A percentile compares a stretch with the other conserved stretches of the same genome.
Evolutionary conservation across 2,888 invertebrate genomes (phyloP).

Genomic region (Zaprionus bogoriensis): DNA sequence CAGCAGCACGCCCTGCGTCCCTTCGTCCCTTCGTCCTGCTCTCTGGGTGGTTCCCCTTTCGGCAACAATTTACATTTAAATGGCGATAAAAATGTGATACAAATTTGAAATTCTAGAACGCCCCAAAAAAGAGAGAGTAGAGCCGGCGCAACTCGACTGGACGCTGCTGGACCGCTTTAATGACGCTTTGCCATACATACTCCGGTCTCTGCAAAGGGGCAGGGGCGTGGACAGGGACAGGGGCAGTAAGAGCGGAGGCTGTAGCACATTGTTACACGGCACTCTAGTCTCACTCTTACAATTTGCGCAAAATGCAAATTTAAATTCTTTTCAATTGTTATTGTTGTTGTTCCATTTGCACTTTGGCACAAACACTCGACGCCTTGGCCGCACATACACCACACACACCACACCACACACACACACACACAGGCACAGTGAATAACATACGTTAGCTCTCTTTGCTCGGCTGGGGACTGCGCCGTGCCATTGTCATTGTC

Average conservation of each 20-base stretch:
- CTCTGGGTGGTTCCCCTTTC: constrained; percentile 39
- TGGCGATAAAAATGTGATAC: constrained; percentile 77
- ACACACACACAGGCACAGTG: constrained; percentile 29
- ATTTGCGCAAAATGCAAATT: constrained; percentile 79
- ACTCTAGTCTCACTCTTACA: constrained; percentile 35
- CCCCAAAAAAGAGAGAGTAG: constrained; percentile 13
- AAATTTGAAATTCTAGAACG: constrained; percentile 72
- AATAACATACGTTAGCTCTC: constrained; percentile 68
- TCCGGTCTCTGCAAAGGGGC: not conserved
- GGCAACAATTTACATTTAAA: constrained; percentile 72
- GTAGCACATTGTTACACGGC: not conserved
- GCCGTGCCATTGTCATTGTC: constrained; percentile 46
- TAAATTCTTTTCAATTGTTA: constrained; percentile 81
- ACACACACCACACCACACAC: constrained; percentile 14
- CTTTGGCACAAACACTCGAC: constrained; percentile 68
- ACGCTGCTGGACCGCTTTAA: constrained; percentile 55
- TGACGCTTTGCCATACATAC: constrained; percentile 44
- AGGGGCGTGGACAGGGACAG: not conserved
- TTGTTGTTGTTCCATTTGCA: constrained; percentile 76
- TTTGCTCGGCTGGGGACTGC: constrained; percentile 47
- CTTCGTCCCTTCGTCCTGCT: not conserved
- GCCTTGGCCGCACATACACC: constrained; percentile 51
- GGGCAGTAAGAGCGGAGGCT: not conserved
- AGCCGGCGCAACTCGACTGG: constrained; percentile 1
- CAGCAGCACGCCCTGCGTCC: constrained; percentile 19